Percentiles rank a stretch among this genome's conserved stretches.
phyloP scores from a whole-genome alignment of 2,113 vertebrate species.

The Leucosticte australis region DNA sequence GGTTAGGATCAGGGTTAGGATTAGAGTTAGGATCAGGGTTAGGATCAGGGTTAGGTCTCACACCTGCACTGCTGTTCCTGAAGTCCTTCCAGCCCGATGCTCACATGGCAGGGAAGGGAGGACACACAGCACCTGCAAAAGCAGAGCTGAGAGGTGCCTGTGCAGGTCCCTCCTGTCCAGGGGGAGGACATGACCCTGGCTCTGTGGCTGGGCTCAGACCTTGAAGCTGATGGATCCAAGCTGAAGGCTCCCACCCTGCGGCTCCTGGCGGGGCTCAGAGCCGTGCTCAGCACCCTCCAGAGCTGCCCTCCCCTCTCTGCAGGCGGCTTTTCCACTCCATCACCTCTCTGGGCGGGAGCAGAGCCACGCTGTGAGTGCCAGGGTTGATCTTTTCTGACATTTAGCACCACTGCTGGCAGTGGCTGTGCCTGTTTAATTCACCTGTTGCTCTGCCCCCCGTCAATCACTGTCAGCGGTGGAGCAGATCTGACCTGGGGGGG shows the following conservation, averaged over 20 bases:
- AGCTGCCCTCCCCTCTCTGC: neutral
- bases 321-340: slow-evolving; percentile 37
- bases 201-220: rapidly evolving
- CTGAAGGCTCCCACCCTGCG: rapidly evolving
- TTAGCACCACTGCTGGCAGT: slow-evolving; percentile 12
- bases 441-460: slow-evolving; percentile 51
- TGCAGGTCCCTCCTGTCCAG: rapidly evolving
- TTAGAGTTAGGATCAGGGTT: neutral
- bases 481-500: neutral
- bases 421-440: slow-evolving; percentile 27
- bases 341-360: neutral
- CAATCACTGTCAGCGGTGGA: slow-evolving; percentile 10
- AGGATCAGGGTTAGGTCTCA: neutral
- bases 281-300: neutral
- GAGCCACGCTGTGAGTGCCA: neutral
- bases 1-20: neutral
- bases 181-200: neutral
- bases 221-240: rapidly evolving
- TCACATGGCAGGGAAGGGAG: rapidly evolving
- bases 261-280: neutral
- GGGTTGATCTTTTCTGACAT: slow-evolving; percentile 65
- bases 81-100: rapidly evolving
- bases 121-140: rapidly evolving
- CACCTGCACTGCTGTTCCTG: neutral
- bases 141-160: neutral